Percentiles rank a stretch among this genome's conserved stretches.
phyloP scores from a whole-genome alignment of 2,797 vertebrate genomes.

The Cuniculus paca region DNA sequence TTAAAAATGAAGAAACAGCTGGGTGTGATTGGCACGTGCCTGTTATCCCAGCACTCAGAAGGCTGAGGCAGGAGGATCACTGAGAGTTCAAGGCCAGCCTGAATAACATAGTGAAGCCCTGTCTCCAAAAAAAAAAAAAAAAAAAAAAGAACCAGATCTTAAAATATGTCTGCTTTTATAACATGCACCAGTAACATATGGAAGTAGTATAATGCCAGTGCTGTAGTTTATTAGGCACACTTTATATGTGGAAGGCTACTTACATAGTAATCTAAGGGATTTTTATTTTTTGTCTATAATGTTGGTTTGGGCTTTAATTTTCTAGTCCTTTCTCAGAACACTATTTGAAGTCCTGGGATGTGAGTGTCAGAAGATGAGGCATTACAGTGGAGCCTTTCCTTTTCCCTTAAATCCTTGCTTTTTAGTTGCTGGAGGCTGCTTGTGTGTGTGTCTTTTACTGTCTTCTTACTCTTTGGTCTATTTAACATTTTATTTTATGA shows the following conservation, averaged over 20 bases:
- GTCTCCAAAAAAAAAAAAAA: no score
- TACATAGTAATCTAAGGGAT: background rate
- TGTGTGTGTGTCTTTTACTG: background rate
- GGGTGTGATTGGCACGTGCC: no score
- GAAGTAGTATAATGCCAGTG: background rate
- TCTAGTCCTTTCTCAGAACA: background rate
- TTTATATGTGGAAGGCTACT: background rate
- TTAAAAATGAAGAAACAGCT: background rate
- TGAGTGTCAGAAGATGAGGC: background rate
- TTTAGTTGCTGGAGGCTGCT: background rate
- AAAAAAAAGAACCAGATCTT: background rate
- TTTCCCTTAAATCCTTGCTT: conserved; percentile 4
- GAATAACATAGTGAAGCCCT: no score
- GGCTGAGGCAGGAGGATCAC: no score
- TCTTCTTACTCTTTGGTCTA: background rate
- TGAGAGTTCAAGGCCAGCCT: no score
- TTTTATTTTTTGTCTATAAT: background rate
- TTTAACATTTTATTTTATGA: background rate
- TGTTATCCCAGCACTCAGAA: no score
- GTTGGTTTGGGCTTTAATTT: background rate
- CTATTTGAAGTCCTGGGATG: background rate
- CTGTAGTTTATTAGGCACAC: background rate
- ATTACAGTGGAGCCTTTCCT: conserved; percentile 4
- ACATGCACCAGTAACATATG: background rate
- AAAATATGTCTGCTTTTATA: background rate